Evolutionary conservation across 2,888 invertebrate genomes (phyloP), one percentile per base, ranked within the genome.

Genomic region (Nemoura dubitans): DNA sequence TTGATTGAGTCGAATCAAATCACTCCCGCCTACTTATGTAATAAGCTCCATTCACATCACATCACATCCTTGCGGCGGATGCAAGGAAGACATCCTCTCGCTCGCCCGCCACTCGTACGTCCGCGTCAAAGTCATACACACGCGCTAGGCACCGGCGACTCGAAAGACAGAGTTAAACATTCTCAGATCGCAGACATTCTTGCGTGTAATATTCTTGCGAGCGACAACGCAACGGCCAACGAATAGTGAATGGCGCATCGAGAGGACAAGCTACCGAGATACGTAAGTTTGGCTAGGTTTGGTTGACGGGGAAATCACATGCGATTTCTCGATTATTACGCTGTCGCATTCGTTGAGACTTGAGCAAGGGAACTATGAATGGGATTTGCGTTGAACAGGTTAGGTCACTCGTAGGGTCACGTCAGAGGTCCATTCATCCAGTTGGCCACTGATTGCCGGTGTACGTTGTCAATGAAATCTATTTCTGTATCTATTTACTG

Each of bases 1-100:
- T 81, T 81, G 81, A 81, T 81, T 81, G 81, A 81, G 81, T 29
- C 81, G 21, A 81, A 81, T 81, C 81, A 81, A 81, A 81, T 29
- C 81, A 28, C 29, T 81, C 81, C 81, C 81, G 28, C 81, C 81
- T 30, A 81, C 81, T 81, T 30, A 59, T 59, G 81, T 27, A 29
- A n/a, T 30, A 29, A 28, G 78, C 78, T 78, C 78, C 27, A 78
- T 26, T 78, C 27, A 26, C 78, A 78, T 26, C 59, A 59, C 59
- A 59, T 21, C 59, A 59, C 78, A 28, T 78, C 78, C 78, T 78
- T 28, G 27, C 27, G 78, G 29, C 78, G 30, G 28, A 81, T 30
- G 81, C 30, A 30, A 29, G 21, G 81, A 81, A 81, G 78, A 81
- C 81, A 81, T 30, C 81, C n/a, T 78, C 78, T 78, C 77, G n/a